Evolutionary conservation across 2,113 vertebrate species (phyloP), one percentile per base, ranked within the genome.

Genomic region (Alaudala cheleensis): DNA sequence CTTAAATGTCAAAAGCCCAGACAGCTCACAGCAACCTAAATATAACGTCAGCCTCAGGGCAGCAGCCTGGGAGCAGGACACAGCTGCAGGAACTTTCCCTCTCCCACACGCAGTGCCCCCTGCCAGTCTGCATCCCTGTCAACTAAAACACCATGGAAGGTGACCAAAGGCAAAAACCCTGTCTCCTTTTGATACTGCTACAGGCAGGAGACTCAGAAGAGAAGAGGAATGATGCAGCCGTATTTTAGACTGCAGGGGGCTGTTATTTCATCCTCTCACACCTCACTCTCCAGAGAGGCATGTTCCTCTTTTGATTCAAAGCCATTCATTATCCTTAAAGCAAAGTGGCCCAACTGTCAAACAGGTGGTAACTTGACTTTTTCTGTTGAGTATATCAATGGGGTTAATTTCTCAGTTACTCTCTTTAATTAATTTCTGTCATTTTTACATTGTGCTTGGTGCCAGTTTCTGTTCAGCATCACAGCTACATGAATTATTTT

Each of bases 381-480:
- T 44, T 26, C 60, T 64, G 45, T 71, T 88, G 49, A 49, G n/a
- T 37, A 0, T 31, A 92, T 56, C 88, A 90, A 53, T 69, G 49
- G 74, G 67, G 71, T 86, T 93, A 60, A 95, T 62, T 83, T 86
- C 67, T 81, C 47, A 73, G 44, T 69, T 85, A 87, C n/a, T 56
- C 51, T 17, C 7, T 39, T 86, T 62, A 93, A 95, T 90, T 90
- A 92, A 72, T 70, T 95, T 72, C 44, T 91, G 51, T 44, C 74
- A 45, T 14, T 86, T 86, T 70, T 50, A 28, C 58, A 61, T 45
- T 81, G 53, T 50, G 31, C 78, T 88, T 71, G 49, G 49, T 22
- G 42, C 54, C 77, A 62, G 64, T 47, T 92, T 77, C 82, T 86
- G 67, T 74, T 90, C 72, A 24, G 60, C 42, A 93, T 49, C 60